Evolutionary conservation across 1,140 invertebrate species (phyloP), one percentile per base, ranked within the genome.

Genomic region (Eumaeus atala): DNA sequence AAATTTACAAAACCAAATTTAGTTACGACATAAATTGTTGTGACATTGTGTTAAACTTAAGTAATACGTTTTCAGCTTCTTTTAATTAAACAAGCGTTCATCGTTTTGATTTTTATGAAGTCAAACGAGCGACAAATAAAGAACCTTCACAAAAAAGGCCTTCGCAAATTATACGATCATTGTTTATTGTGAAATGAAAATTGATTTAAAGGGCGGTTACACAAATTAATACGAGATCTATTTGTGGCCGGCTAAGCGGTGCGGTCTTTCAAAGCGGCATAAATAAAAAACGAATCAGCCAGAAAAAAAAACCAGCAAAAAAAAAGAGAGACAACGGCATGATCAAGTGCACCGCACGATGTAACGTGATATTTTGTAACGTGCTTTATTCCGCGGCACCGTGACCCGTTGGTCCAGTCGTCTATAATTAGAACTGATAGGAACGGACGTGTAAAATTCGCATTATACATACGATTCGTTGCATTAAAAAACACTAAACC

Each of bases 301-400:
- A 28, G 16, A 33, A 28, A 33, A 44, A 21, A 42, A 53, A 52
- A 12, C 21, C 63, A 51, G 76, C 70, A 84, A 84, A 83, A 76
- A 81, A 77, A 83, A 76, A n/a, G 70, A 76, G 54, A 68, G 74
- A 77, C 76, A 79, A 81, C 77, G 71, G 75, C 74, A 82, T 80
- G 78, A 84, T 84, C 80, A 84, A 84, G 77, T 75, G 72, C 67
- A 73, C 72, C 71, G 73, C 66, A 62, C 66, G 76, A 73, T 82
- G 78, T 84, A 84, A 84, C 67, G 54, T 67, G 78, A 84, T 82
- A 82, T 74, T 74, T 69, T 73, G 70, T 69, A 62, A 65, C 67
- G 71, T 74, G 71, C 72, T 70, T 77, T 75, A 79, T 77, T n/a
- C 64, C 55, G 64, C 64, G 64, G 64, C 52, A 44, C 56, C 53